Evolutionary conservation across 2,888 invertebrate genomes (phyloP), one percentile per base, ranked within the genome.

Genomic region (Baccha elongata): DNA sequence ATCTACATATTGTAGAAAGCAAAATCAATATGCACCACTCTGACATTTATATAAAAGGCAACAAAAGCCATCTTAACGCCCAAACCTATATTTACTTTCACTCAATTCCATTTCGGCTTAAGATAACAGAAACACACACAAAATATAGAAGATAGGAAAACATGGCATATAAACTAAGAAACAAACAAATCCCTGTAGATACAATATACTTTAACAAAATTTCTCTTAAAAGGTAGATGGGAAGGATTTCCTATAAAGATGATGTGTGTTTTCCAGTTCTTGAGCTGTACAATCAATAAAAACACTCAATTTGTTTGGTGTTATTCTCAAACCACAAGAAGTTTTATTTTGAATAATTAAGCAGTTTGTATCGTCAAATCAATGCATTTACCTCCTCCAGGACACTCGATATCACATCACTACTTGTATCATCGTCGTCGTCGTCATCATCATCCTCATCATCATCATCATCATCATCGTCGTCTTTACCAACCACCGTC

Each of bases 301-400:
- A 75, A 67, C 67, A 67, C 65, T 50, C 55, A 48, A 55, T 32
- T 65, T 55, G 65, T 73, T 65, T 8, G n/a, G 48, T 58, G 32
- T 35, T 46, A 48, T 46, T 58, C 21, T 17, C 8, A 7, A 13
- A 44, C 46, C 69, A 58, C 55, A 23, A 3, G 40, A 71, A 52
- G 21, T 64, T 72, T 72, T 72, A 64, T 81, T 79, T 75, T 48
- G 65, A 81, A 81, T 75, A 67, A 81, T 64, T 71, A 81, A 75
- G 32, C 40, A 60, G 55, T 44, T 75, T 75, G 75, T 65, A 29
- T 65, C 52, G 40, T 65, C 71, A 53, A 46, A 81, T 58, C 60
- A 81, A 48, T 46, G 81, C 58, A 53, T 46, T 44, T 48, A 60
- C 60, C 71, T 71, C 60, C 13, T 69, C 44, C 53, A 75, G 65